Conservation (phyloP, 2,113 vertebrate species). For the Chaenocephalus aceratus region DNA sequence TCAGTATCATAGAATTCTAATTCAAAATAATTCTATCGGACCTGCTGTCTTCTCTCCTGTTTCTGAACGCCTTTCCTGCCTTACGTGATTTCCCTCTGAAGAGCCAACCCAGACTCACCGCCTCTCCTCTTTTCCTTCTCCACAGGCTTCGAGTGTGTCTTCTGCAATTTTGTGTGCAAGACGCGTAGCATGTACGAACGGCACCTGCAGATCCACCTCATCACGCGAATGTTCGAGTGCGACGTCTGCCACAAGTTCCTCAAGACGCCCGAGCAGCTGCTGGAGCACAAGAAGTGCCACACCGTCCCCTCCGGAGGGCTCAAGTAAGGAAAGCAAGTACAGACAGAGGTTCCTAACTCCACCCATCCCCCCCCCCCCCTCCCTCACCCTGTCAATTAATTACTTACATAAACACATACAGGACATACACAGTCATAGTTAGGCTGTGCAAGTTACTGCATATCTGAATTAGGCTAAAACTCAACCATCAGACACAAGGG, state of each 20-base stretch:
- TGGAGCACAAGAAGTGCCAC: constrained; percentile 99
- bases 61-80: background rate
- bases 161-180: constrained; percentile 99
- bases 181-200: constrained; percentile 98
- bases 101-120: constrained; percentile 3
- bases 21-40: background rate
- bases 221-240: constrained; percentile 99
- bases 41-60: background rate
- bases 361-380: constrained; percentile 24
- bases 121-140: constrained; percentile 26
- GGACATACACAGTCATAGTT: constrained; percentile 1
- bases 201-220: constrained; percentile 98
- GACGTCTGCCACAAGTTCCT: constrained; percentile 99
- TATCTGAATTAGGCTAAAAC: background rate
- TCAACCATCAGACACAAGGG: background rate
- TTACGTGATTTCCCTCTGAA: background rate
- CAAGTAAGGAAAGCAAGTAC: constrained; percentile 99
- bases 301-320: constrained; percentile 99
- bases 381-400: constrained; percentile 45
- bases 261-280: constrained; percentile 98
- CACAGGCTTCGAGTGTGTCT: constrained; percentile 98
- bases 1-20: background rate
- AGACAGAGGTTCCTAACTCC: constrained; percentile 85
- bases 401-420: constrained; percentile 36
- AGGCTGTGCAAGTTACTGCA: constrained; percentile 5